A percentile compares a stretch with the other conserved stretches of the same genome.
These are phyloP conservation scores for Amblyopsis hoosieri DNA, from an alignment of 2,797 vertebrate genomes.

Conservation along the genomic window DNA sequence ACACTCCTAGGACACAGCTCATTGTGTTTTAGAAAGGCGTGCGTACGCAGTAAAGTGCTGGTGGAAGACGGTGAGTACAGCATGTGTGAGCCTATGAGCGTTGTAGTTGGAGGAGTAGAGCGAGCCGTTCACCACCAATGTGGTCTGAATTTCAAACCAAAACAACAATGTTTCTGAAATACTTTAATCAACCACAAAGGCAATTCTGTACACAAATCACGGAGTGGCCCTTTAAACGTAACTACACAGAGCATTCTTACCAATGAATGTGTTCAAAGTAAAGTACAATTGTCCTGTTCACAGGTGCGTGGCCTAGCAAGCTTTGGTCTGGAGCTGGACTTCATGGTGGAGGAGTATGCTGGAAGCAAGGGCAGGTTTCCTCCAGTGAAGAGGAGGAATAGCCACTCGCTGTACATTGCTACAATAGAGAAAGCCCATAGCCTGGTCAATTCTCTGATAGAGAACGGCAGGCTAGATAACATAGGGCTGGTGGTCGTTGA, in stretches of 20 bases:
- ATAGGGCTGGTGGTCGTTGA: slow-evolving; percentile 93
- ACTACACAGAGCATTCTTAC: no score
- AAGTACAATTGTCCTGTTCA: neutral
- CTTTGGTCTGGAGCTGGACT: slow-evolving; percentile 92
- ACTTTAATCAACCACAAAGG: no score
- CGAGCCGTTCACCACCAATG: no score
- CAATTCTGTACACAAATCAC: no score
- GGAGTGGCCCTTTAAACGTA: no score
- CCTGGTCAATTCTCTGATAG: slow-evolving; percentile 93
- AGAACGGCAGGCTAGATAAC: slow-evolving; percentile 76
- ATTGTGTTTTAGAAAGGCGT: no score
- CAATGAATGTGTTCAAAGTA: no score
- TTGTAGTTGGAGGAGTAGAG: no score
- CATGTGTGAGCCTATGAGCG: no score
- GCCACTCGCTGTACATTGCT: slow-evolving; percentile 86
- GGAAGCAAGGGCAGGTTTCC: slow-evolving; percentile 95
- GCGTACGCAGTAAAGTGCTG: neutral
- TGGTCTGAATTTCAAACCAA: no score
- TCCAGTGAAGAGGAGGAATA: slow-evolving; percentile 85
- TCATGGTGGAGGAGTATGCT: slow-evolving; percentile 97
- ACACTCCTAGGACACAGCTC: neutral
- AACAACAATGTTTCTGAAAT: no score
- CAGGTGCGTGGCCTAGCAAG: slow-evolving; percentile 87
- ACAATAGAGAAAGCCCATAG: slow-evolving; percentile 95
- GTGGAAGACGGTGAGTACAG: no score